Evolutionary conservation across 2,888 invertebrate species (phyloP), one percentile per base, ranked within the genome.

Genomic region (Scaeva pyrastri): DNA sequence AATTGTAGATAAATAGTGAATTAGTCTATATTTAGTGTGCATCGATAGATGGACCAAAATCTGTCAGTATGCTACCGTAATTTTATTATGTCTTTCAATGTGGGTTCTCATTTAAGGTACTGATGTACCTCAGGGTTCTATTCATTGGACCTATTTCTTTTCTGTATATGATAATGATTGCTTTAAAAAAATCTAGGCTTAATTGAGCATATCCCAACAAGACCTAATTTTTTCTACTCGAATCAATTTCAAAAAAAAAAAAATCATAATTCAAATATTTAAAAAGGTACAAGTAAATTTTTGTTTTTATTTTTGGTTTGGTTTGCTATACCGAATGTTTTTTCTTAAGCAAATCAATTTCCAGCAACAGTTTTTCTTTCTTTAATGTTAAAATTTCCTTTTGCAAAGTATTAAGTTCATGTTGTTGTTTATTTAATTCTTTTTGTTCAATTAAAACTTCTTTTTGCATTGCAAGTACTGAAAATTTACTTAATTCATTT

Each of bases 381-480:
- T 56, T 56, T 16, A 56, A 56, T 11, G 6, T 16, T 56, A 56
- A 56, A 36, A 56, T 19, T 56, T 36, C 56, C 11, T 56, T 56
- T 56, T 36, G 36, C 16, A 56, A 56, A 56, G 0, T 11, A 36
- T 56, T 56, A 11, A 56, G 31, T 2, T 56, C 56, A 19, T 56
- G 16, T 56, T 56, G 56, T 16, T 56, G 56, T 36, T 16, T 11
- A 11, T 56, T 56, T 0, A 56, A 36, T 1, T 36, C 56, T 36
- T 56, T 56, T 56, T 56, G 56, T 19, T 56, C 56, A 11, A 36
- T 16, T n/a, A 56, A 31, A 36, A 56, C 56, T 16, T 56, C 56
- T 56, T 36, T 56, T 6, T 56, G 31, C 16, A 56, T 31, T 56
- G 31, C 11, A 56, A 36, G 5, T 36, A 56, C 2, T 6, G 56